These are phyloP conservation scores for Gastracanthus pulcherrimus DNA, from an alignment of 2,888 invertebrate species.

Conservation along the genomic window DNA sequence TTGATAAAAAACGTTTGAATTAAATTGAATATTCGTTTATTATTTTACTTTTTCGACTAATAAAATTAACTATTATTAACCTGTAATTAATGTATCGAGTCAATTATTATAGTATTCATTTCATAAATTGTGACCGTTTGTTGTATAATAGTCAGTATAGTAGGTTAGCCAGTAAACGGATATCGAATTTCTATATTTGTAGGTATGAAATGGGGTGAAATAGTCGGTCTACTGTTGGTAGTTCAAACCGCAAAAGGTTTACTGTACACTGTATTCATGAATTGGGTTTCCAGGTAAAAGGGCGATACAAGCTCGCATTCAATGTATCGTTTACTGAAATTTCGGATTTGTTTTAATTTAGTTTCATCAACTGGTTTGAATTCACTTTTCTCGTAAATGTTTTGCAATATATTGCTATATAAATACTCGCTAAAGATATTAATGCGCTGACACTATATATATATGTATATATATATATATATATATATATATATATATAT, in stretches of 20 bases:
- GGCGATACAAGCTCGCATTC: not conserved
- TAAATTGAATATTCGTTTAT: too few relatives aligned
- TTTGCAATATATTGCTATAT: too few relatives aligned
- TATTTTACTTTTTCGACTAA: too few relatives aligned
- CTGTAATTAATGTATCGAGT: too few relatives aligned
- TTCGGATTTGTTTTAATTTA: not conserved
- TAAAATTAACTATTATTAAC: too few relatives aligned
- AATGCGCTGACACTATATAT: too few relatives aligned
- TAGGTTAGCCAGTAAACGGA: not conserved
- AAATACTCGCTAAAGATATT: too few relatives aligned
- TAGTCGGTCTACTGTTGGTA: not conserved
- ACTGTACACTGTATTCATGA: not conserved
- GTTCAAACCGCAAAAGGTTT: conserved; percentile 23
- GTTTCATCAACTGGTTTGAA: not conserved
- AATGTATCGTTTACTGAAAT: not conserved
- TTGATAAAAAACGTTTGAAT: too few relatives aligned
- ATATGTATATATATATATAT: too few relatives aligned
- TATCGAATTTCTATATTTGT: not conserved
- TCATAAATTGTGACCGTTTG: not conserved
- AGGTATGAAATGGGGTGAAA: not conserved
- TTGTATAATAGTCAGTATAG: not conserved
- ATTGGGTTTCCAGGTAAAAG: conserved; percentile 19
- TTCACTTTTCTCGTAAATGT: not conserved
- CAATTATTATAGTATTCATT: too few relatives aligned
- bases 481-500: too few relatives aligned